Conservation (phyloP, 2,797 vertebrate genomes). For the Alauda arvensis region DNA sequence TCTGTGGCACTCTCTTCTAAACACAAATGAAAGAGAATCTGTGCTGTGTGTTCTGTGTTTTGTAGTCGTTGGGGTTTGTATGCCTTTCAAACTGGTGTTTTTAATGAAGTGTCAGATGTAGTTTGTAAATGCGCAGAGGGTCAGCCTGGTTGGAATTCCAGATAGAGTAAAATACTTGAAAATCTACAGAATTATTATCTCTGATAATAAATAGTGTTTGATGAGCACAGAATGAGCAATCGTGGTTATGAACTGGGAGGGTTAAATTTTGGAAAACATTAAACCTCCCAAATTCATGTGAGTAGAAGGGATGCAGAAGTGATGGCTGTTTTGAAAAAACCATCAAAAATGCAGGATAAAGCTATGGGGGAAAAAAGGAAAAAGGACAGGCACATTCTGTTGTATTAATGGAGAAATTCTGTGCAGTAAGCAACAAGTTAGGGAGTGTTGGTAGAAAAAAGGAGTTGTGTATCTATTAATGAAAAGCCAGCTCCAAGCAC, state of each 20-base stretch:
- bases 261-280: background rate
- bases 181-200: background rate
- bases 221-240: background rate
- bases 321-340: background rate
- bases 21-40: background rate
- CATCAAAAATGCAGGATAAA: background rate
- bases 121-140: background rate
- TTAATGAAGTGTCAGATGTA: background rate
- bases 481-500: background rate
- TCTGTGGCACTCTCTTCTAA: background rate
- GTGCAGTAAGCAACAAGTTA: background rate
- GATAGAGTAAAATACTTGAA: background rate
- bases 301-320: background rate
- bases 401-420: background rate
- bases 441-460: background rate
- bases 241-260: background rate
- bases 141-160: background rate
- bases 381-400: background rate
- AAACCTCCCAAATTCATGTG: background rate
- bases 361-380: background rate
- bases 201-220: background rate
- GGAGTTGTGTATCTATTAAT: background rate
- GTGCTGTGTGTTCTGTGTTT: background rate
- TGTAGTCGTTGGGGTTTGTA: background rate
- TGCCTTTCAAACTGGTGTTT: background rate